phyloP scores from a whole-genome alignment of 53 echinoderm and acorn worm species.

The Glandiceps talaboti region DNA sequence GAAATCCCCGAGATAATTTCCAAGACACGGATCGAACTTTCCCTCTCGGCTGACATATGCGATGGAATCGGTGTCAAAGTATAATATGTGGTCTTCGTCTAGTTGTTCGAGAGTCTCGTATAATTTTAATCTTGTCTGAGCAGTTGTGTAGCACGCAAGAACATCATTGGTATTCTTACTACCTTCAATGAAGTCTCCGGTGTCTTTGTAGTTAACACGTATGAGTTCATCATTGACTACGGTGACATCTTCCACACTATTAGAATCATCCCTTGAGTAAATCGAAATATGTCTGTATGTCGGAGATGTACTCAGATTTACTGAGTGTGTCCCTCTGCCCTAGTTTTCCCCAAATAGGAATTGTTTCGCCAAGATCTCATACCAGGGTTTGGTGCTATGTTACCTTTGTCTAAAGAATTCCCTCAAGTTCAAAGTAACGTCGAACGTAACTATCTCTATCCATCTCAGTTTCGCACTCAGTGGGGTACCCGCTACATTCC shows the following conservation, averaged over 20 bases:
- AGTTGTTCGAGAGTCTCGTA: conserved; percentile 9
- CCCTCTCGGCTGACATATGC: conserved; percentile 10
- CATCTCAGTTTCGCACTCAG: conserved; percentile 8
- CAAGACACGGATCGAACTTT: no score
- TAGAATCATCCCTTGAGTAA: no score
- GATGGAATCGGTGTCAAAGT: conserved; percentile 18
- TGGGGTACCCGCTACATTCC: conserved; percentile 13
- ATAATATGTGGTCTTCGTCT: conserved; percentile 2
- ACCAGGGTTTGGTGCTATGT: conserved; percentile 7
- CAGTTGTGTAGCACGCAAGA: conserved; percentile 13
- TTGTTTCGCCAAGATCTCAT: no score
- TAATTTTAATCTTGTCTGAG: conserved; percentile 7
- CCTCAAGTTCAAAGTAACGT: conserved; percentile 14
- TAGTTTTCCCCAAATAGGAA: conserved; percentile 21
- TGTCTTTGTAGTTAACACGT: conserved; percentile 3
- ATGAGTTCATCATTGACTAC: conserved; percentile 1
- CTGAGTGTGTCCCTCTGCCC: conserved; percentile 15
- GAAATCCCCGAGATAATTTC: no score
- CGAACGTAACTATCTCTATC: conserved; percentile 10
- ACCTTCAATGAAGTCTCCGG: conserved; percentile 7
- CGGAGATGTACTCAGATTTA: conserved; percentile 7
- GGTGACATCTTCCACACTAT: not conserved
- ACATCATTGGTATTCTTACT: conserved; percentile 5
- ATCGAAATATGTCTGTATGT: conserved; percentile 4
- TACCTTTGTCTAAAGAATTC: not conserved